Evolutionary conservation across 1,140 invertebrate genomes (phyloP).

Genomic region (Phenacoccus solenopsis): DNA sequence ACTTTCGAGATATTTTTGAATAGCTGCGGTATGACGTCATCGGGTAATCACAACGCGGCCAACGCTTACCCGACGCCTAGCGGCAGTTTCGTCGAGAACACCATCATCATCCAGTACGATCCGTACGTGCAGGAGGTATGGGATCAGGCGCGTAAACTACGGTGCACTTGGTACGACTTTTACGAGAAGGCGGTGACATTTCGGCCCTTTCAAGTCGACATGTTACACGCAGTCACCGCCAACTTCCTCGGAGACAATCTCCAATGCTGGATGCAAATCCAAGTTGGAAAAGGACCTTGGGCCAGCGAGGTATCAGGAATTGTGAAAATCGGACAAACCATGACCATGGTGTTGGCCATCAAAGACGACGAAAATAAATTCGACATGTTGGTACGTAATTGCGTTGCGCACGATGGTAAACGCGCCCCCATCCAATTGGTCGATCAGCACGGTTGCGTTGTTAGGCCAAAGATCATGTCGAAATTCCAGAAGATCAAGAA

Average conservation of each 20-base stretch:
- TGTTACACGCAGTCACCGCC: constrained; percentile 82
- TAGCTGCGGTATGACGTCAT: constrained; percentile 79
- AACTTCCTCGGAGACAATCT: constrained; percentile 90
- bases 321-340: constrained; percentile 88
- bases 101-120: constrained; percentile 89
- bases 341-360: constrained; percentile 91
- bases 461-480: constrained; percentile 80
- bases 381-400: constrained; percentile 87
- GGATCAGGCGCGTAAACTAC: constrained; percentile 58
- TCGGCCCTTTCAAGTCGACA: constrained; percentile 85
- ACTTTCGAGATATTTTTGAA: constrained; percentile 87
- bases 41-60: constrained; percentile 68
- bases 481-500: constrained; percentile 94
- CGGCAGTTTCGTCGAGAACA: constrained; percentile 87
- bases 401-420: constrained; percentile 87
- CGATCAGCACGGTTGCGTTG: constrained; percentile 82
- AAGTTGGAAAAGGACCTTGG: constrained; percentile 88
- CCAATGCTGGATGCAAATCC: constrained; percentile 94
- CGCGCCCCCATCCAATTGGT: constrained; percentile 82
- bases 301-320: constrained; percentile 87
- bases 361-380: constrained; percentile 93
- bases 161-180: constrained; percentile 90
- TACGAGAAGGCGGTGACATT: constrained; percentile 91
- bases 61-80: constrained; percentile 59
- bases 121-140: constrained; percentile 77